Evolutionary conservation across 2,797 vertebrate genomes (phyloP).

Genomic region (Rhinichthys osculus): DNA sequence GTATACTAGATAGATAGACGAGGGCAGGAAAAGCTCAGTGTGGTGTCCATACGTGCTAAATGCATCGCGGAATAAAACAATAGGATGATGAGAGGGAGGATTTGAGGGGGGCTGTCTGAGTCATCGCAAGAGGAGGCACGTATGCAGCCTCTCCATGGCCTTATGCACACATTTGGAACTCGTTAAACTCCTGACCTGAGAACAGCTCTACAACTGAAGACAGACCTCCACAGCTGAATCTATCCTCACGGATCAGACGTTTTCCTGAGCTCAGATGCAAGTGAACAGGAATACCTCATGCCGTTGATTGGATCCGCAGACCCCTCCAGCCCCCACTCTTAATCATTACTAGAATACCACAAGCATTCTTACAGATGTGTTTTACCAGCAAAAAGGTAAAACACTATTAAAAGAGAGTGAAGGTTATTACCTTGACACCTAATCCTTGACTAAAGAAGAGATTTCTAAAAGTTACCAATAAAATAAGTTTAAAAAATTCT

Average conservation of each 20-base stretch:
- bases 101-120: slow-evolving; percentile 56
- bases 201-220: slow-evolving; percentile 61
- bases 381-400: neutral
- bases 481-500: neutral
- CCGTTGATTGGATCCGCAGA: slow-evolving; percentile 21
- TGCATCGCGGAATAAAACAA: slow-evolving; percentile 69
- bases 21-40: slow-evolving; percentile 50
- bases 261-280: slow-evolving; percentile 46
- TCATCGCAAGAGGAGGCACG: slow-evolving; percentile 65
- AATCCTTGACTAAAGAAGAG: neutral
- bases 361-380: neutral
- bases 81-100: slow-evolving; percentile 64
- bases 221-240: slow-evolving; percentile 52
- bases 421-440: neutral
- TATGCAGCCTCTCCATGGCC: slow-evolving; percentile 63
- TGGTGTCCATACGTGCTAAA: slow-evolving; percentile 68
- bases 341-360: slow-evolving; percentile 28
- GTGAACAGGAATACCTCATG: slow-evolving; percentile 25
- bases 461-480: neutral
- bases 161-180: slow-evolving; percentile 71
- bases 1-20: slow-evolving; percentile 7
- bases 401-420: neutral
- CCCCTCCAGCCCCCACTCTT: slow-evolving; percentile 9
- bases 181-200: slow-evolving; percentile 72
- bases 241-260: slow-evolving; percentile 56